A percentile compares a stretch with the other conserved stretches of the same genome.
phyloP scores from a whole-genome alignment of 2,113 vertebrate species.

The Chloroceryle aenea region DNA sequence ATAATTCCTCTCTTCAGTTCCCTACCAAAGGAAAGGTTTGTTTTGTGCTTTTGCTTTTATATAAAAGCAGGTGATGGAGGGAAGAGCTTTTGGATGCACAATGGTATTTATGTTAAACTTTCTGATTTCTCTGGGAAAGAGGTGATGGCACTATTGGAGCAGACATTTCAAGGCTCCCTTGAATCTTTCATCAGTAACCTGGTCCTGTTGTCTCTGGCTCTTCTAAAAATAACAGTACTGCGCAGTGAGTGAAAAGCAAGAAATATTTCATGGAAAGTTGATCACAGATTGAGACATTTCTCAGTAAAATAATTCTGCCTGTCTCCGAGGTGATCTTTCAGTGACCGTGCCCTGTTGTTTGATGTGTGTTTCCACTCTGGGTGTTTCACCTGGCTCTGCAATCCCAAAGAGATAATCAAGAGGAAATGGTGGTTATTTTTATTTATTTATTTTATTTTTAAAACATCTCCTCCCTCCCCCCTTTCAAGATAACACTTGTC shows the following conservation, averaged over 20 bases:
- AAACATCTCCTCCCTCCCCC: fast-evolving
- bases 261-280: background rate
- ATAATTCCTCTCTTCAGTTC: fast-evolving
- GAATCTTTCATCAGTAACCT: background rate
- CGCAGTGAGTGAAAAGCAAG: background rate
- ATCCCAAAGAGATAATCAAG: background rate
- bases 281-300: background rate
- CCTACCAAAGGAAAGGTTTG: background rate
- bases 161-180: background rate
- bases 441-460: background rate
- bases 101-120: background rate
- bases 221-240: background rate
- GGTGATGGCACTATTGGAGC: background rate
- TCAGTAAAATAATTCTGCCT: fast-evolving
- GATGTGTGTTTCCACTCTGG: background rate
- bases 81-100: background rate
- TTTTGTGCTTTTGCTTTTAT: background rate
- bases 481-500: background rate
- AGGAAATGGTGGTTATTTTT: background rate
- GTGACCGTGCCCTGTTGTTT: background rate
- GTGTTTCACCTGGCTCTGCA: background rate
- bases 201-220: background rate
- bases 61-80: background rate
- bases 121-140: background rate
- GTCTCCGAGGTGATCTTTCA: background rate